phyloP scores from a whole-genome alignment of 2,797 vertebrate genomes.

The Gymnocypris eckloni region DNA sequence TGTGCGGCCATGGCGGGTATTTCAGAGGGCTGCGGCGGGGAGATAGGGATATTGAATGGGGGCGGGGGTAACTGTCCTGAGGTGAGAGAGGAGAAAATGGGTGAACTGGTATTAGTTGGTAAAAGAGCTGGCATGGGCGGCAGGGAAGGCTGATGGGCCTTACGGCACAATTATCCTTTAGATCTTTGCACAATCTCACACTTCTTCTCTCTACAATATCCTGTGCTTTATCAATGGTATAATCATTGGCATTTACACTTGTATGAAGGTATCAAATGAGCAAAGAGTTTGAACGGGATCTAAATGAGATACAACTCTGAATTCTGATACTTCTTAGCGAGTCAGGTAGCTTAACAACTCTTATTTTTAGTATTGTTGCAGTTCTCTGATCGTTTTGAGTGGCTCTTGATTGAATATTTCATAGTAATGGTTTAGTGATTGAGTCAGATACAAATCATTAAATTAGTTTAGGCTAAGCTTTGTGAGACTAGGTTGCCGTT shows the following conservation, averaged over 20 bases:
- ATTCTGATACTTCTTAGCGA: neutral
- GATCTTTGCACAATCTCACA: neutral
- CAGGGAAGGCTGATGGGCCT: neutral
- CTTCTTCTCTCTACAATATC: neutral
- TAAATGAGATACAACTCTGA: neutral
- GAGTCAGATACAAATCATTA: neutral
- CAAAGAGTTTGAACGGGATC: neutral
- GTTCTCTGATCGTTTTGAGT: neutral
- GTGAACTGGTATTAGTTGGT: slow-evolving; percentile 73
- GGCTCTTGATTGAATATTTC: neutral
- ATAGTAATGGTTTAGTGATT: neutral
- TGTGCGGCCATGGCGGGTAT: slow-evolving; percentile 69
- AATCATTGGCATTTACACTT: neutral
- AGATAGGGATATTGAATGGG: slow-evolving; percentile 78
- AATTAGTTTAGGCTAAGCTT: neutral
- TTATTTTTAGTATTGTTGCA: neutral
- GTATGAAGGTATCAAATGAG: neutral
- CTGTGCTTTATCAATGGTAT: neutral
- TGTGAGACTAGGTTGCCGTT: neutral
- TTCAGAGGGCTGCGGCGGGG: slow-evolving; percentile 76
- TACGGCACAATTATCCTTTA: neutral
- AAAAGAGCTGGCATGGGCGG: slow-evolving; percentile 63
- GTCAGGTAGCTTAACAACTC: neutral
- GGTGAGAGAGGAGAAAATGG: slow-evolving; percentile 67
- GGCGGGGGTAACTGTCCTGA: slow-evolving; percentile 56